phyloP scores from a whole-genome alignment of 1,140 invertebrate genomes.

The Adoxophyes honmai region DNA sequence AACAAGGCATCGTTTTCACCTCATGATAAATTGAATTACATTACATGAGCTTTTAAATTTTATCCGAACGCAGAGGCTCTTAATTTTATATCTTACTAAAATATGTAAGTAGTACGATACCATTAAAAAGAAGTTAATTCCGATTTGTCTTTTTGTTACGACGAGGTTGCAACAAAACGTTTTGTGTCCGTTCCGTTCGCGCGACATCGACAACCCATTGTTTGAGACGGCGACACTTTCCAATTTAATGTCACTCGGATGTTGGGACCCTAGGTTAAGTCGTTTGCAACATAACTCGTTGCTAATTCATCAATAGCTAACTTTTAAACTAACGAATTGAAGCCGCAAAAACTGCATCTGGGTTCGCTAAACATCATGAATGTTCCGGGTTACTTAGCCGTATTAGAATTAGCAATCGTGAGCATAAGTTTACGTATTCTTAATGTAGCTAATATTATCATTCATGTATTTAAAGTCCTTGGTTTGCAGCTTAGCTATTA shows the following conservation, averaged over 20 bases:
- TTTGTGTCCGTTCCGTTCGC: neutral
- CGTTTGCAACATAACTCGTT: neutral
- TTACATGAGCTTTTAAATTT: too few species aligned
- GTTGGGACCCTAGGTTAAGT: neutral
- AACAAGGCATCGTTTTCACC: too few species aligned
- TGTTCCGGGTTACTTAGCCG: neutral
- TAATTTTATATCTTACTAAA: too few species aligned
- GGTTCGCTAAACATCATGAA: too few species aligned
- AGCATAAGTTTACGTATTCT: neutral
- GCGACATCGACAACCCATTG: slow-evolving; percentile 2
- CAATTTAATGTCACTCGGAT: slow-evolving; percentile 12
- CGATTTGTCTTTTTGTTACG: neutral
- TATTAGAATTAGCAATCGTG: slow-evolving; percentile 8
- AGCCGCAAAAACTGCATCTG: too few species aligned
- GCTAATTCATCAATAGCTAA: too few species aligned
- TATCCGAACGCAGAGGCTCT: too few species aligned
- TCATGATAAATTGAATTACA: too few species aligned
- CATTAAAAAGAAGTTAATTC: too few species aligned
- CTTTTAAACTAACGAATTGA: too few species aligned
- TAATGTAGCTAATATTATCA: neutral
- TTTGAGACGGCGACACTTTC: slow-evolving; percentile 1
- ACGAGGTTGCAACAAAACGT: slow-evolving; percentile 1
- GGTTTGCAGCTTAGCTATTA: neutral
- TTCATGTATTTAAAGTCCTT: neutral
- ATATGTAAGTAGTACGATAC: too few species aligned